A percentile compares a stretch with the other conserved stretches of the same genome.
These are phyloP conservation scores for Lophochroa leadbeateri DNA, from an alignment of 2,113 vertebrate species.

Conservation along the genomic window DNA sequence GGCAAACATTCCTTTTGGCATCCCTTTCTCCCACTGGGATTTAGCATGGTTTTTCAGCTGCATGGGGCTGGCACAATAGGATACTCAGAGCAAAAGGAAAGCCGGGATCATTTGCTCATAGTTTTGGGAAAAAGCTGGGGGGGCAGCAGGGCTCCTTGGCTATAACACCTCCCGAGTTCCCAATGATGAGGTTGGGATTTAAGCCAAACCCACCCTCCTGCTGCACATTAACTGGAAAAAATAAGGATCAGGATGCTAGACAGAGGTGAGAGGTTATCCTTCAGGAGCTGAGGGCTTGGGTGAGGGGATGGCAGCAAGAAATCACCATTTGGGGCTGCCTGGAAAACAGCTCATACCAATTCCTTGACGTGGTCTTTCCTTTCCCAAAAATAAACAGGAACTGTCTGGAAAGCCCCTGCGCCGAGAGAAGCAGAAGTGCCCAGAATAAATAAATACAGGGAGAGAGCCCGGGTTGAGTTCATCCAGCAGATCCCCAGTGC, in stretches of 20 bases:
- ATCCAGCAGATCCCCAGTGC: not conserved
- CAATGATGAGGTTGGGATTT: not conserved
- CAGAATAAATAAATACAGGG: not conserved
- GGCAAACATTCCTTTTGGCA: not conserved
- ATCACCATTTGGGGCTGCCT: not conserved
- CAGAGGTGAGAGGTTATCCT: not conserved
- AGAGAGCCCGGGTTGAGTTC: not conserved
- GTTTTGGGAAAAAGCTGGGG: not conserved
- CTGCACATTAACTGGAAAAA: not conserved
- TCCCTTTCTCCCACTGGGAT: rapidly evolving
- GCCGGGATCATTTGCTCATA: not conserved
- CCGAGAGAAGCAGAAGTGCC: not conserved
- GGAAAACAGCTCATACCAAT: not conserved
- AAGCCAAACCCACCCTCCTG: not conserved
- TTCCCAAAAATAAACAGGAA: constrained; percentile 50
- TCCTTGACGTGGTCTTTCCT: constrained; percentile 29
- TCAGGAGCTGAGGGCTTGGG: not conserved
- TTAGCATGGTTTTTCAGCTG: rapidly evolving
- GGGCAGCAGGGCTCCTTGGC: not conserved
- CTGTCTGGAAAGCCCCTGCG: not conserved
- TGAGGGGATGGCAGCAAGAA: not conserved
- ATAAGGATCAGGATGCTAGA: not conserved
- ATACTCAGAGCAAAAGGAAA: not conserved
- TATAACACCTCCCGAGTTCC: rapidly evolving
- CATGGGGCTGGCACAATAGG: rapidly evolving